phyloP scores from a whole-genome alignment of 2,888 invertebrate genomes.

The Torymus auratus region DNA sequence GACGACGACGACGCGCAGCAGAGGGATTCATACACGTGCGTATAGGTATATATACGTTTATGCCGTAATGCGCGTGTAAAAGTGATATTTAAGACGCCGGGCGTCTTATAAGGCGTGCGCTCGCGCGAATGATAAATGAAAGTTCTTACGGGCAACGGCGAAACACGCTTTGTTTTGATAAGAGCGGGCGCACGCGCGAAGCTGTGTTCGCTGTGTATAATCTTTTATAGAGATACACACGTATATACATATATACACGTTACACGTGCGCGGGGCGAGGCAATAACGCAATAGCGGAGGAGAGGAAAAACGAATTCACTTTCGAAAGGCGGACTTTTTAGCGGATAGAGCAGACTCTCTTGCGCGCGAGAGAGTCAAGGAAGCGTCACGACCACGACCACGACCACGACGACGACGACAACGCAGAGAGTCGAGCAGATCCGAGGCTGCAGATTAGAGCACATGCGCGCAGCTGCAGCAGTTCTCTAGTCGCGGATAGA shows the following conservation, averaged over 20 bases:
- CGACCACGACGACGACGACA: conserved; percentile 21
- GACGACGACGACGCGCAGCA: background rate
- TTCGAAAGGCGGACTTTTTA: conserved; percentile 54
- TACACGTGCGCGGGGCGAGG: background rate
- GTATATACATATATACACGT: background rate
- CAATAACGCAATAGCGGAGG: conserved; percentile 32
- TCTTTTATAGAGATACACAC: no score
- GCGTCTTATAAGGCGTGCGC: background rate
- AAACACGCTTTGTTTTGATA: conserved; percentile 43
- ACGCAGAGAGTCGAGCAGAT: conserved; percentile 48
- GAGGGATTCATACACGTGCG: no score
- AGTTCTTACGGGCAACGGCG: conserved; percentile 10
- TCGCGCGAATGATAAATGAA: conserved; percentile 22
- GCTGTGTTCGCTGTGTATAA: no score
- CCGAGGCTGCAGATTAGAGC: conserved; percentile 33
- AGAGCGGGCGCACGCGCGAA: conserved; percentile 16
- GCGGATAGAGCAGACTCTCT: conserved; percentile 1
- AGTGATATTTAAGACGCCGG: background rate
- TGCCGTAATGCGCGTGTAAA: background rate
- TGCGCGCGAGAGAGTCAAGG: conserved; percentile 35
- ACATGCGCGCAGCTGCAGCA: conserved; percentile 21
- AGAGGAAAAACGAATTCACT: conserved; percentile 52
- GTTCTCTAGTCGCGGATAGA: background rate
- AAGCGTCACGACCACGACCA: conserved; percentile 40
- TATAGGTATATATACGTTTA: no score